Percentiles rank a stretch among this genome's conserved stretches.
These are phyloP conservation scores for Philypnodon macrostomus DNA, from an alignment of 2,797 vertebrate genomes.

Conservation along the genomic window DNA sequence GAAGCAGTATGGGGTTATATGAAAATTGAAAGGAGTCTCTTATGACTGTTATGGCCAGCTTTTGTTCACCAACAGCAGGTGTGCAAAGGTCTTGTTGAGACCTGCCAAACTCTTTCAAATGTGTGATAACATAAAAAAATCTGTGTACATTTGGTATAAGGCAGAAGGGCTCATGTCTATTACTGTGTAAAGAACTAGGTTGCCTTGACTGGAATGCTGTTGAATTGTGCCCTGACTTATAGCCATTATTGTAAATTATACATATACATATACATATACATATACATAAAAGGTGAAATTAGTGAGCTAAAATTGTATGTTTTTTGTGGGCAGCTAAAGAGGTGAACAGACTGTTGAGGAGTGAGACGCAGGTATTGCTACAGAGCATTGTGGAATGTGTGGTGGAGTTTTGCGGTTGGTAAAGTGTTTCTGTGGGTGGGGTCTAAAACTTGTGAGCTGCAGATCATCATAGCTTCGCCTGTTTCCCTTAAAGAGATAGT, in stretches of 20 bases:
- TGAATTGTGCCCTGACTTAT: slow-evolving; percentile 42
- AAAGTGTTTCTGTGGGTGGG: slow-evolving; percentile 60
- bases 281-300: not conserved
- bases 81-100: slow-evolving; percentile 60
- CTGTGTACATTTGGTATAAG: slow-evolving; percentile 1
- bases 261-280: not conserved
- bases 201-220: slow-evolving; percentile 47
- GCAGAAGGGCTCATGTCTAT: slow-evolving; percentile 1
- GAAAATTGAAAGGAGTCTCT: slow-evolving; percentile 43
- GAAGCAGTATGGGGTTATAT: slow-evolving; percentile 38
- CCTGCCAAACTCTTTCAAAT: slow-evolving; percentile 49
- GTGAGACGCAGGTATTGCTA: slow-evolving; percentile 45
- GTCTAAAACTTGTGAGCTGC: slow-evolving; percentile 51
- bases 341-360: slow-evolving; percentile 4
- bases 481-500: slow-evolving; percentile 66
- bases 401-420: slow-evolving; percentile 71
- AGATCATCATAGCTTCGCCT: slow-evolving; percentile 53
- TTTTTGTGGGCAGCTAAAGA: slow-evolving; percentile 3
- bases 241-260: slow-evolving; percentile 38
- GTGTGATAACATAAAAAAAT: not conserved
- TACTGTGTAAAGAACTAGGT: slow-evolving; percentile 35
- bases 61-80: slow-evolving; percentile 59
- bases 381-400: slow-evolving; percentile 70
- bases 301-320: not conserved
- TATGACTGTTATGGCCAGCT: slow-evolving; percentile 38